Evolutionary conservation across 2,113 vertebrate species (phyloP).

Genomic region (Plotosus lineatus): DNA sequence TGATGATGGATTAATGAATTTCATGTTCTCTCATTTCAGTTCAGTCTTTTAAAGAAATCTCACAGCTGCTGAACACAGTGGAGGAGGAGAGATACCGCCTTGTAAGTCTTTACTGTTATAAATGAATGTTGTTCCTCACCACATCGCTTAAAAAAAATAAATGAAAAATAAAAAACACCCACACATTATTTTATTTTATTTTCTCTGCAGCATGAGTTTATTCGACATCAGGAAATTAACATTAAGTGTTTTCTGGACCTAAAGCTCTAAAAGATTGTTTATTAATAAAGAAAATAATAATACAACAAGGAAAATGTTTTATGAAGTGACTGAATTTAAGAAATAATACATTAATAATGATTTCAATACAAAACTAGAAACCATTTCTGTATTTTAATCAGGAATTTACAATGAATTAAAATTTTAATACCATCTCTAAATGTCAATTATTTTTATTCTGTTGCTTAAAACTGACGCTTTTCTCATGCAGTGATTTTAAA

Average conservation of each 20-base stretch:
- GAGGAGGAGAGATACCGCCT: conserved; percentile 92
- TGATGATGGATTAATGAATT: conserved; percentile 51
- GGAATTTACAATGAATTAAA: not conserved
- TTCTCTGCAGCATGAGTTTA: not conserved
- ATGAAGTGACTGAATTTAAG: not conserved
- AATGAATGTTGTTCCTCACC: not conserved
- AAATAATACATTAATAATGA: not conserved
- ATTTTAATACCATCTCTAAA: too few species aligned
- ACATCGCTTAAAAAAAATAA: not conserved
- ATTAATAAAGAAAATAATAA: not conserved
- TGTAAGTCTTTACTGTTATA: conserved; percentile 69
- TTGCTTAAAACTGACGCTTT: too few species aligned
- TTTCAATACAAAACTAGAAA: not conserved
- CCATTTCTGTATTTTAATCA: not conserved
- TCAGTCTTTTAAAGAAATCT: conserved; percentile 95
- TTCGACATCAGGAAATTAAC: not conserved
- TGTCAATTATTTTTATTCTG: too few species aligned
- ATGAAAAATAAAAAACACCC: too few species aligned
- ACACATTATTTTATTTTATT: not conserved
- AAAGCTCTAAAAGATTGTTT: not conserved
- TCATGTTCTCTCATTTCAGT: conserved; percentile 72
- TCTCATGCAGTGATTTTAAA: too few species aligned
- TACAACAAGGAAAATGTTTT: not conserved
- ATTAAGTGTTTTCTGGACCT: not conserved
- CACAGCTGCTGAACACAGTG: conserved; percentile 88